Evolutionary conservation across 1,140 invertebrate genomes (phyloP), one percentile per base, ranked within the genome.

Genomic region (Marisa cornuarietis): DNA sequence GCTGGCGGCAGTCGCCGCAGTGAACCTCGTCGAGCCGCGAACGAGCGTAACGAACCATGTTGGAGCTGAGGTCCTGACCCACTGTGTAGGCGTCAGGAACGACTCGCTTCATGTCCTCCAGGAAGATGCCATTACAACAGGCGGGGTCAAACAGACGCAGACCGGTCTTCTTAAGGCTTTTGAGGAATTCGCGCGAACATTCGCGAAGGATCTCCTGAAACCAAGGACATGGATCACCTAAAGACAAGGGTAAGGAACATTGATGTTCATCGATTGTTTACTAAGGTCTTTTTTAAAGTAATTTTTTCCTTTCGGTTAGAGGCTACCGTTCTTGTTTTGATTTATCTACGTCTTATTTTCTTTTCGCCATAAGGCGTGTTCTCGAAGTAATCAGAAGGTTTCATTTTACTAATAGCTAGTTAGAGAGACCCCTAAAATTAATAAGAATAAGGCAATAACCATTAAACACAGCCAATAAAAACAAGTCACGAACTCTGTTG

Each of bases 101-200:
- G 0, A 76, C 80, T 2, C 76, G 63, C 73, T 83, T 83, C 85
- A 86, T 86, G 16, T 81, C 85, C 71, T 62, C 78, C 24, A 86
- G 76, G 74, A 86, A 86, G 71, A 85, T 84, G 18, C 85, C 85
- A 11, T 82, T 86, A 22, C 84, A 86, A 61, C 85, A 86, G 16
- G 85, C 85, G 31, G 84, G 84, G 75, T 86, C 85, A 66, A 81
- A 86, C n/a, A 86, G 69, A 26, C 74, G 66, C 4, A 86, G 71
- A 51, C 85, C 81, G 16, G 83, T 77, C 16, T 79, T 80, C 26
- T 51, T 68, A 6, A 86, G 80, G 24, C 81, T 76, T 74, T 82
- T 84, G 26, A 86, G 69, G 69, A 82, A 86, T 49, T 79, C 26
- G 11, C 83, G 79, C 1, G 80, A 81, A 71, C 79, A 86, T 42